Percentiles rank a stretch among this genome's conserved stretches.
Conservation (phyloP, 2,797 vertebrate genomes). For the Furcifer pardalis region DNA sequence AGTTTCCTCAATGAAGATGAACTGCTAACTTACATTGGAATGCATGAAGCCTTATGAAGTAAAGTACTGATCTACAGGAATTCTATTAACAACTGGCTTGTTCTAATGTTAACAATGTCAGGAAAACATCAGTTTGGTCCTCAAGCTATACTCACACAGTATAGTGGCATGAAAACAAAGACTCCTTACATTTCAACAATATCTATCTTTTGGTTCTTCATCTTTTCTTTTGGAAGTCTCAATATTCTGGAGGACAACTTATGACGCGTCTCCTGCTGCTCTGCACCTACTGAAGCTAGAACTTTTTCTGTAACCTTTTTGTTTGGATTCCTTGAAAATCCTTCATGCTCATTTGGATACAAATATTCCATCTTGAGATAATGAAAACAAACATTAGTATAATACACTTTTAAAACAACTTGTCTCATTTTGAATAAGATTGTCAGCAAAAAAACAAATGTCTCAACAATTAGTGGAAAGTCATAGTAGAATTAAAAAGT, state of each 20-base stretch:
- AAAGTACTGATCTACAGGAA: slow-evolving; percentile 36
- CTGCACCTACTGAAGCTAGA: neutral
- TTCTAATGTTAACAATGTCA: neutral
- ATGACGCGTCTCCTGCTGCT: neutral
- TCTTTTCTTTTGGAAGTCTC: neutral
- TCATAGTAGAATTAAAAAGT: neutral
- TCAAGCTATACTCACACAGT: slow-evolving; percentile 13
- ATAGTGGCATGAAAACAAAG: neutral
- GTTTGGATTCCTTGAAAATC: neutral
- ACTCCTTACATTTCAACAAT: slow-evolving; percentile 31
- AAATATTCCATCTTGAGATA: slow-evolving; percentile 19
- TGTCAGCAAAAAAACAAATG: neutral
- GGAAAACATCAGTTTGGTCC: neutral
- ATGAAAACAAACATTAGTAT: neutral
- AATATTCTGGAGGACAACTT: neutral
- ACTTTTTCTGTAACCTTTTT: neutral
- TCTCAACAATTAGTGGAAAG: neutral
- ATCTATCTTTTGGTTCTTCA: neutral
- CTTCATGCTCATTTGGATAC: neutral
- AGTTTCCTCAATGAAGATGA: slow-evolving; percentile 63
- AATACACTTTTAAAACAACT: fast-evolving
- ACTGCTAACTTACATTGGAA: slow-evolving; percentile 59
- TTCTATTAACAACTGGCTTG: neutral
- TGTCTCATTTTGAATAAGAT: neutral
- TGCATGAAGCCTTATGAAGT: slow-evolving; percentile 62